These are phyloP conservation scores for Myopa tessellatipennis DNA, from an alignment of 2,888 invertebrate genomes.

Conservation along the genomic window DNA sequence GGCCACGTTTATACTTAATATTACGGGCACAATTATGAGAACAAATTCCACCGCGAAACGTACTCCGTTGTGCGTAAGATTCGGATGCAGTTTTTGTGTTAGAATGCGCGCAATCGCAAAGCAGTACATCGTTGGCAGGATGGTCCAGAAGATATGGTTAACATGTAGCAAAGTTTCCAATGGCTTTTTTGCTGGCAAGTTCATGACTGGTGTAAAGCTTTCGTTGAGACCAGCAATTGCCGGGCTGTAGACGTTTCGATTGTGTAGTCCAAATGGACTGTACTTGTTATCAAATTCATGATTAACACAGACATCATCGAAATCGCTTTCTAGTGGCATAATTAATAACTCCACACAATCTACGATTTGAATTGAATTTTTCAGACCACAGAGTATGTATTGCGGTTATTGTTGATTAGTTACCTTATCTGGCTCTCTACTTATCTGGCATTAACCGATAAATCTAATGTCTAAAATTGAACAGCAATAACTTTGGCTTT, in stretches of 20 bases:
- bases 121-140: conserved; percentile 51
- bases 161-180: conserved; percentile 48
- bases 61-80: conserved; percentile 10
- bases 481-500: no score
- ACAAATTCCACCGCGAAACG: conserved; percentile 71
- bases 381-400: no score
- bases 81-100: conserved; percentile 10
- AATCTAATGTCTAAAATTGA: no score
- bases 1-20: conserved; percentile 72
- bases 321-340: conserved; percentile 32
- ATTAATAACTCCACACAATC: not conserved
- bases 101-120: conserved; percentile 51
- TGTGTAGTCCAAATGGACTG: not conserved
- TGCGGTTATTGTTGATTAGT: no score
- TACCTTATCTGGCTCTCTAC: no score
- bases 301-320: conserved; percentile 37
- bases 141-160: conserved; percentile 51
- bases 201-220: conserved; percentile 40
- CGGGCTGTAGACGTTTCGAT: not conserved
- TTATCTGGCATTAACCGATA: no score
- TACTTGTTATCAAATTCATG: conserved; percentile 34
- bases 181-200: conserved; percentile 48
- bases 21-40: conserved; percentile 71
- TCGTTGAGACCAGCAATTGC: not conserved
- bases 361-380: no score